Conservation (phyloP, 2,888 invertebrate species). For the Linyphia triangularis region DNA sequence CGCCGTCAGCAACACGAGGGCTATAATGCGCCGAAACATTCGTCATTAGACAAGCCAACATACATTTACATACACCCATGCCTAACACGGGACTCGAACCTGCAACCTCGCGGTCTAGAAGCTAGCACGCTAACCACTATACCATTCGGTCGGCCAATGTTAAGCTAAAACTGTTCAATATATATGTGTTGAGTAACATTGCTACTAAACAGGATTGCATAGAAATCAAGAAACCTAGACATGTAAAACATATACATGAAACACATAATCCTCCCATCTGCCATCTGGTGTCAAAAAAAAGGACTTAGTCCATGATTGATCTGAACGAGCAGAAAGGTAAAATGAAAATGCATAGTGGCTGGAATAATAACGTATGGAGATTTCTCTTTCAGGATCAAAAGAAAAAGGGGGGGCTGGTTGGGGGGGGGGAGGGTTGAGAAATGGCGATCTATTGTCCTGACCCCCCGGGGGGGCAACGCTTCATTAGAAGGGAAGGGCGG, state of each 20-base stretch:
- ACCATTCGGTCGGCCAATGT: no score
- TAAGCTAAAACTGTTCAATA: no score
- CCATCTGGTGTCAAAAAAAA: not conserved
- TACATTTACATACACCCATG: no score
- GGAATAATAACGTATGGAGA: slow-evolving; percentile 54
- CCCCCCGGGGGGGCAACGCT: slow-evolving; percentile 49
- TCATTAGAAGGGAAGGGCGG: slow-evolving; percentile 62
- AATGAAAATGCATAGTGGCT: slow-evolving; percentile 66
- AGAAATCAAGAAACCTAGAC: not conserved
- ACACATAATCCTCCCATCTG: no score
- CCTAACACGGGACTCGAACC: no score
- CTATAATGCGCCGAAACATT: no score
- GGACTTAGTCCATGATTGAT: not conserved
- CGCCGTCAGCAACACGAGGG: no score
- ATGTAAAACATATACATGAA: no score
- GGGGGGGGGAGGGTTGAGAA: slow-evolving; percentile 55
- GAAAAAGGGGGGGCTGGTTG: not conserved
- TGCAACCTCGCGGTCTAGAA: no score
- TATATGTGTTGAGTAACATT: no score
- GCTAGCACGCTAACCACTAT: no score
- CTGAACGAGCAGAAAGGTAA: slow-evolving; percentile 29
- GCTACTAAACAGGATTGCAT: not conserved
- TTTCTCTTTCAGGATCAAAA: slow-evolving; percentile 2
- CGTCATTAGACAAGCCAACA: no score
- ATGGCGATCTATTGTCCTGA: slow-evolving; percentile 39